These are phyloP conservation scores for Sialis fuliginosa DNA, from an alignment of 2,888 invertebrate species.

Conservation along the genomic window DNA sequence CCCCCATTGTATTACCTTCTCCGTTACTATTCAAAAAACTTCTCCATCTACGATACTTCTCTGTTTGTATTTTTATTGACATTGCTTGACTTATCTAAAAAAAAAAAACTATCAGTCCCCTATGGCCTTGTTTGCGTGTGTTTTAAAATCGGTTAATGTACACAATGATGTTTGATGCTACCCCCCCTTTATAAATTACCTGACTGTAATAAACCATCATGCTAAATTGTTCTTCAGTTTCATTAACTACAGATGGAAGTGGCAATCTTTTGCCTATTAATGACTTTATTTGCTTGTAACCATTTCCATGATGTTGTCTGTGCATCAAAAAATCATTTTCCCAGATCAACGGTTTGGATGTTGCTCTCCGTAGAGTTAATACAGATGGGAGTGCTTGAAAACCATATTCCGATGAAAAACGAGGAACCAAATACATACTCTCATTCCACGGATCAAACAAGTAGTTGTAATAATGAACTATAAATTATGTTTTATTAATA, in stretches of 20 bases:
- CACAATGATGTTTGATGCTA: background rate
- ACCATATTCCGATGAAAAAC: constrained; percentile 94
- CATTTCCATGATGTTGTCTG: constrained; percentile 74
- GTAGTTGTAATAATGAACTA: constrained; percentile 84
- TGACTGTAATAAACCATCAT: constrained; percentile 72
- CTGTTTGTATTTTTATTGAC: constrained; percentile 70
- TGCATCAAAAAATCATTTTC: constrained; percentile 46
- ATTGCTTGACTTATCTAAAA: constrained; percentile 74
- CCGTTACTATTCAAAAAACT: constrained; percentile 28
- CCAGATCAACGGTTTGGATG: constrained; percentile 31
- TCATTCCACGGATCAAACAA: constrained; percentile 62
- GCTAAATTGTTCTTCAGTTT: constrained; percentile 36
- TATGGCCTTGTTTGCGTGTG: no score
- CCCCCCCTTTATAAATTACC: no score
- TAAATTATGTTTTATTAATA: constrained; percentile 13
- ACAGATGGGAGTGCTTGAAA: constrained; percentile 76
- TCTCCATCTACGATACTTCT: constrained; percentile 52
- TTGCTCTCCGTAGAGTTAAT: constrained; percentile 43
- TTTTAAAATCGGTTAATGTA: background rate
- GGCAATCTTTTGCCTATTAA: constrained; percentile 45
- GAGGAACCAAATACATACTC: constrained; percentile 54
- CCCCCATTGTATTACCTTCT: constrained; percentile 77
- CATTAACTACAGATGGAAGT: constrained; percentile 17
- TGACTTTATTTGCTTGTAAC: constrained; percentile 41
- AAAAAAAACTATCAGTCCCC: constrained; percentile 19